Base-by-base conservation (phyloP, 2,113 vertebrate genomes). In the Ptilonorhynchus violaceus region DNA sequence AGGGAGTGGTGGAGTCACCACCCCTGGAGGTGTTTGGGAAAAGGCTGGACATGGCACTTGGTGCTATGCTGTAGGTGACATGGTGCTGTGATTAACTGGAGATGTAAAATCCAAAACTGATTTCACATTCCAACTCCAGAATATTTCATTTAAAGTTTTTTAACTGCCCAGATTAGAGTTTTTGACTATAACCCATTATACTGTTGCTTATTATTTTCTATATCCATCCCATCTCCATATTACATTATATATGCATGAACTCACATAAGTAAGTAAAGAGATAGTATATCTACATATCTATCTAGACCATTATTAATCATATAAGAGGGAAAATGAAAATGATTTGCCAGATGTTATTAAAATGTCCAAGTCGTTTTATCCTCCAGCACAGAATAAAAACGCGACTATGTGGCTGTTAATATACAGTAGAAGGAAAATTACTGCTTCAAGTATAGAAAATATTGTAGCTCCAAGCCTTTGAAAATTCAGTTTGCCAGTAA, bases 271-370 rank as follows among this genome's bases (percentile, higher is more conserved):
- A 69, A 85, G 50, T 63, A 37, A 81, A 67, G 56, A 85, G 30
- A 59, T 8, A 76, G 47, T 44, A 3, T 31, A 91, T 83, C 75
- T 66, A 90, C 53, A 37, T 42, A 52, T 50, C 42, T 74, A 93
- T 76, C 53, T 72, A 78, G 52, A 64, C 55, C 28, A 55, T 74
- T 88, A 88, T 92, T 88, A 90, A 93, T 93, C 85, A 88, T 35
- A 25, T 52, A 78, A 94, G 73, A 72, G 39, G 35, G 68, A 44
- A 96, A 94, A 82, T 82, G 25, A 95, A 90, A 92, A 86, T 85
- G 35, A 96, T 92, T 93, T 92, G 56, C 81, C 76, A 75, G 47
- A 44, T 75, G 55, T 82, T 95, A 93, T 87, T 92, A 95, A 88
- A 92, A 93, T 13, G 8, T 86, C 85, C 66, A 74, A 88, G 59